Evolutionary conservation across 2,113 vertebrate species (phyloP), one percentile per base, ranked within the genome.

Genomic region (Stigmatopora argus): DNA sequence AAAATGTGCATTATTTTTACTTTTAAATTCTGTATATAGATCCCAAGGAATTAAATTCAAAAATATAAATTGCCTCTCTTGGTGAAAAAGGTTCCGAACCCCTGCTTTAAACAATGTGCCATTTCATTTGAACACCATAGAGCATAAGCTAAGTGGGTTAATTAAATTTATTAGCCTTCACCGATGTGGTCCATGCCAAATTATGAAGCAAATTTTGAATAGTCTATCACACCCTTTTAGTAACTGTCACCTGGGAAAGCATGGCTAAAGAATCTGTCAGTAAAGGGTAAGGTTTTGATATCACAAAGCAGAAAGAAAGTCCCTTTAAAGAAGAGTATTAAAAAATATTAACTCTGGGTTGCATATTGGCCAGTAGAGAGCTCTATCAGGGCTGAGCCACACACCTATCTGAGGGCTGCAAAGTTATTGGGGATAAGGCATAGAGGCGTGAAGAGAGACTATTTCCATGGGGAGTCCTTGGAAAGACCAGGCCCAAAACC

Each of bases 381-480:
- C 77, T 81, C 80, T 82, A 83, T 83, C 77, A 84, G 71, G 64
- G 76, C 78, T 77, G 52, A 80, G 71, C 70, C 82, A 82, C 78
- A 83, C 75, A 81, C 76, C 79, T 87, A 84, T 78, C 81, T 73
- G 67, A 78, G 78, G 72, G 81, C 83, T 74, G 74, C 61, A 68
- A 78, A 69, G 87, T 82, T 79, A 64, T 64, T 62, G 83, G 72
- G 87, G 83, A 87, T 86, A 80, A 87, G 75, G 84, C 78, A 72
- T 6, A 5, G 68, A 79, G 76, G 76, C 80, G 73, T 74, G 81
- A 83, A 85, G 83, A 84, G 81, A 84, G 81, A 81, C 80, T 74
- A 85, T 84, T 88, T 87, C 82, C 77, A 79, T 63, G 64, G 85
- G 81, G 88, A 86, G 75, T 75, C 79, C 78, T 81, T 74, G 73